A percentile compares a stretch with the other conserved stretches of the same genome.
Conservation (phyloP, 2,888 invertebrate species). For the Lumbricus terrestris region DNA sequence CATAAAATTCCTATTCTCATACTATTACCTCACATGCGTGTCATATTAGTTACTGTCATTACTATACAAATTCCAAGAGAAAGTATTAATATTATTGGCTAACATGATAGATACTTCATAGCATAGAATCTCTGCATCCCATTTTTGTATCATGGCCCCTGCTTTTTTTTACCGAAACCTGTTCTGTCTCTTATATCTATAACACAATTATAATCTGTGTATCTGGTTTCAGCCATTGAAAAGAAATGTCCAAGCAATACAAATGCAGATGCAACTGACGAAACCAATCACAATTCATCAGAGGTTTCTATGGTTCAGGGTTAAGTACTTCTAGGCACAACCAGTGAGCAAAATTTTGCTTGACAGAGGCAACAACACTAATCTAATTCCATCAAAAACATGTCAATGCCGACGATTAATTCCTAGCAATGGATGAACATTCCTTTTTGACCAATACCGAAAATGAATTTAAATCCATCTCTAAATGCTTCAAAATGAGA, state of each 20-base stretch:
- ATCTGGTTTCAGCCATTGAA: neutral
- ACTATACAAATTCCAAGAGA: neutral
- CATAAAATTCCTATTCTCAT: neutral
- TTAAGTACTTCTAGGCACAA: neutral
- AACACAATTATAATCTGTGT: neutral
- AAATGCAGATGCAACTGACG: neutral
- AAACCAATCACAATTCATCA: neutral
- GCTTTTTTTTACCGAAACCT: neutral
- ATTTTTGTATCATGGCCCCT: too few species aligned
- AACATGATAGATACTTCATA: too few species aligned
- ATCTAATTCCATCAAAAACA: neutral
- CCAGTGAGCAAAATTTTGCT: neutral
- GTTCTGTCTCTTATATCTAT: neutral
- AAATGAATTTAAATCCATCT: too few species aligned
- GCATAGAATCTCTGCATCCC: too few species aligned
- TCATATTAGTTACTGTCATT: neutral
- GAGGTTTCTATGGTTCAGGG: neutral
- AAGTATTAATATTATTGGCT: too few species aligned
- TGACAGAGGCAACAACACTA: neutral
- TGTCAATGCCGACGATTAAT: neutral
- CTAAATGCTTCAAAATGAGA: too few species aligned
- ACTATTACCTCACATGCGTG: neutral
- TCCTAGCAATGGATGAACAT: too few species aligned
- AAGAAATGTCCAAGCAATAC: neutral
- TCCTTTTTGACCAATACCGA: too few species aligned